Base-by-base conservation (phyloP, 2,888 invertebrate genomes). In the Lochmaea crataegi region DNA sequence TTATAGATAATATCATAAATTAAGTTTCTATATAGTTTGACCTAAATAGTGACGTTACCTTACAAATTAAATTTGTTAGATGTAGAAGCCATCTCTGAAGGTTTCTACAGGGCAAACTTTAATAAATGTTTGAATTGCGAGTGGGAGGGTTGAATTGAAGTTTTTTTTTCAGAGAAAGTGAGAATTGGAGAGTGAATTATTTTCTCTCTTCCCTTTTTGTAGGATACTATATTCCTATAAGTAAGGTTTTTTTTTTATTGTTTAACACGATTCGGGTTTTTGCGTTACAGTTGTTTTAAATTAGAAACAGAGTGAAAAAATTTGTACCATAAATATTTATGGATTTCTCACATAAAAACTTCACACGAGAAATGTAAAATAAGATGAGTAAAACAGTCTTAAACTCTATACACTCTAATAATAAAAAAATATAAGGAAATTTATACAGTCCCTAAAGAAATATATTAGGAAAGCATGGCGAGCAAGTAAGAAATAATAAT, bases 101-200 rank as follows among this genome's bases (percentile, higher is more conserved):
- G 53, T 16, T 11, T 18, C 22, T 56, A n/a, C 16, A 42, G 60
- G 69, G 69, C 63, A 26, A 69, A 63, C 60, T 69, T 69, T 69
- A 69, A 69, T 69, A 69, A 69, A 69, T 63, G 69, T 69, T 69
- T 63, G 63, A 69, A 53, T 69, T 63, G 69, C 63, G 58, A 63
- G 57, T 32, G 22, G 48, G 38, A 60, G 45, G 68, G 60, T 38
- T 53, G 63, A 32, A 69, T 64, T 64, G 53, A 26, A 53, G 41
- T 63, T 68, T 69, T 67, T 45, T 63, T 51, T 22, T 42, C n/a
- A 14, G 60, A 61, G 32, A 32, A 61, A 32, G 26, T 51, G 61
- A 32, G 60, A 68, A 68, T 68, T 61, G 60, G 60, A 68, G 22
- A 68, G 61, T 68, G 68, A 58, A 60, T 68, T 60, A 68, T 68